phyloP scores from a whole-genome alignment of 2,888 invertebrate genomes.

The Diarsia mendica region DNA sequence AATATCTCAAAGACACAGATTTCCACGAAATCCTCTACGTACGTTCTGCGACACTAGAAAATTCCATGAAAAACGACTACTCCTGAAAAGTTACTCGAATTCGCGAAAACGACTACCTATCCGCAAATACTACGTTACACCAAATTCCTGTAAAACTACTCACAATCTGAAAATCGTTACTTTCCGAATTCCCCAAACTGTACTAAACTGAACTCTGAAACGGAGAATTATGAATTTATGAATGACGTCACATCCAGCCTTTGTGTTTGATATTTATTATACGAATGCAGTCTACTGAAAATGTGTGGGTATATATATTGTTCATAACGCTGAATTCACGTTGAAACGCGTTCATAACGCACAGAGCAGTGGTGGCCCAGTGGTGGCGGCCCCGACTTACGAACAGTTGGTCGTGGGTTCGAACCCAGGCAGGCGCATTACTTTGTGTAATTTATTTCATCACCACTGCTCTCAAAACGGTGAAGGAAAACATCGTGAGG shows the following conservation, averaged over 20 bases:
- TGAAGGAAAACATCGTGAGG: too few species aligned
- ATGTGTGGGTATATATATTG: background rate
- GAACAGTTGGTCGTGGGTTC: too few species aligned
- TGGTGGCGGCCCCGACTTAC: too few species aligned
- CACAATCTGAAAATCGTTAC: slow-evolving; percentile 11
- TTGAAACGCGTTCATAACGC: too few species aligned
- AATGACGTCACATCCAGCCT: slow-evolving; percentile 34
- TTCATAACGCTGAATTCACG: background rate
- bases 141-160: slow-evolving; percentile 6
- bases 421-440: too few species aligned
- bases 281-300: slow-evolving; percentile 4
- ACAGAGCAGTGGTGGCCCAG: too few species aligned
- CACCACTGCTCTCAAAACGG: too few species aligned
- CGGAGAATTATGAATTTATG: slow-evolving; percentile 27
- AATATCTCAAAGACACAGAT: too few species aligned
- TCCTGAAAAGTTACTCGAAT: background rate
- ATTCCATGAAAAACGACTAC: background rate
- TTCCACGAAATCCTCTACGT: too few species aligned
- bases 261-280: slow-evolving; percentile 5
- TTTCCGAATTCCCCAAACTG: slow-evolving; percentile 17
- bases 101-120: background rate
- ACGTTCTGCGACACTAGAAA: background rate
- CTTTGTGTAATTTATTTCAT: too few species aligned
- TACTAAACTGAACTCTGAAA: slow-evolving; percentile 3
- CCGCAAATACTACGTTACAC: background rate